These are phyloP conservation scores for Cryptotermes secundus DNA, from an alignment of 1,140 invertebrate species.

Conservation along the genomic window DNA sequence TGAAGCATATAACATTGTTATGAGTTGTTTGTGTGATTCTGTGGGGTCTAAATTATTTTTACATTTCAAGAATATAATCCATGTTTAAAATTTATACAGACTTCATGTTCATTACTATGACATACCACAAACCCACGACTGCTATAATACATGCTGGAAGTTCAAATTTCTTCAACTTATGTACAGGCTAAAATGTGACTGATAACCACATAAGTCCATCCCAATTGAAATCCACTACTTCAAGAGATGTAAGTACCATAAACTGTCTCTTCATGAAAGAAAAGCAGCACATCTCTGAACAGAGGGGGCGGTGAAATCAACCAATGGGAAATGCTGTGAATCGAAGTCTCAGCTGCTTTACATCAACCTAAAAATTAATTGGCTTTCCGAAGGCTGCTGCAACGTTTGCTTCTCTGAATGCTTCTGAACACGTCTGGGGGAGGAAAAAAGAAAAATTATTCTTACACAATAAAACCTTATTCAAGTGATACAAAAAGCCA, in stretches of 20 bases:
- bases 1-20: neutral
- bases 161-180: neutral
- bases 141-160: neutral
- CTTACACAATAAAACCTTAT: neutral
- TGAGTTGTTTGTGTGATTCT: neutral
- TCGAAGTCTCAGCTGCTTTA: neutral
- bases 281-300: neutral
- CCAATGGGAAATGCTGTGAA: neutral
- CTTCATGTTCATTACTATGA: neutral
- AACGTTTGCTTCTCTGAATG: conserved; percentile 94
- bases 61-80: neutral
- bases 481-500: conserved; percentile 33
- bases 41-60: no score
- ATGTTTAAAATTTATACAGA: neutral
- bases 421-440: conserved; percentile 92
- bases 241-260: neutral
- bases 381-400: conserved; percentile 95
- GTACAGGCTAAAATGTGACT: neutral
- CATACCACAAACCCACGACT: neutral
- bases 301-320: neutral
- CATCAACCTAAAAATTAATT: conserved; percentile 83
- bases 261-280: neutral
- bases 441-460: conserved; percentile 40
- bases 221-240: neutral
- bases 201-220: neutral